Percentiles rank a stretch among this genome's conserved stretches.
These are phyloP conservation scores for Manacus vitellinus DNA, from an alignment of 2,113 vertebrate species.

Conservation along the genomic window DNA sequence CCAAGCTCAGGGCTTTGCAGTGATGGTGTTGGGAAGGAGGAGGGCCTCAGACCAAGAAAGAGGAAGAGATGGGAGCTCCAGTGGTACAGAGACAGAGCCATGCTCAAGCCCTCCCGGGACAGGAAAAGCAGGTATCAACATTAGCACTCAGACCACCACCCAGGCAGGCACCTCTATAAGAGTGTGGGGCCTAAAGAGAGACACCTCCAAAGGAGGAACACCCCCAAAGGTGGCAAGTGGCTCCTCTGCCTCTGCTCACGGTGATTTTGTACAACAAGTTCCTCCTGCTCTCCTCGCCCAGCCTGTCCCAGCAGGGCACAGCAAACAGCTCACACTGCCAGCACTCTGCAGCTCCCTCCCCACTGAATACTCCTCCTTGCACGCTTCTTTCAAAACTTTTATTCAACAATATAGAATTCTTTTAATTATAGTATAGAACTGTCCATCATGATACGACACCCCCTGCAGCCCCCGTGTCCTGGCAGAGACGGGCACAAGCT, in stretches of 20 bases:
- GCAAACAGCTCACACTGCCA: not conserved
- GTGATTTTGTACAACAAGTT: not conserved
- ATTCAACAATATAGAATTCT: constrained; percentile 81
- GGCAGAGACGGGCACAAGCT: constrained; percentile 8
- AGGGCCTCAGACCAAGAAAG: not conserved
- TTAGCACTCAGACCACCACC: not conserved
- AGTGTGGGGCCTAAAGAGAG: not conserved
- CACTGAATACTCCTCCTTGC: constrained; percentile 64
- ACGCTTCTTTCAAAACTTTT: constrained; percentile 77
- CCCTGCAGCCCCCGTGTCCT: not conserved
- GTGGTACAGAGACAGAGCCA: not conserved
- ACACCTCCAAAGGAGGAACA: not conserved
- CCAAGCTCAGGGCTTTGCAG: not conserved
- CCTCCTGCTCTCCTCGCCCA: not conserved
- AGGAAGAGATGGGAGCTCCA: not conserved
- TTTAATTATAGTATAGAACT: constrained; percentile 68
- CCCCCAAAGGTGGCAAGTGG: not conserved
- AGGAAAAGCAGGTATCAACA: not conserved
- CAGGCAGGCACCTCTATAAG: not conserved
- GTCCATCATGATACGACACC: constrained; percentile 27
- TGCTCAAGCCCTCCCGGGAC: rapidly evolving
- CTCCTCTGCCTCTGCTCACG: not conserved
- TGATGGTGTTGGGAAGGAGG: not conserved
- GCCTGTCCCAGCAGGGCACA: not conserved
- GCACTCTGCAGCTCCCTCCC: not conserved